A percentile compares a stretch with the other conserved stretches of the same genome.
Conservation (phyloP, 2,888 invertebrate genomes). For the Scaptomyza reducta region DNA sequence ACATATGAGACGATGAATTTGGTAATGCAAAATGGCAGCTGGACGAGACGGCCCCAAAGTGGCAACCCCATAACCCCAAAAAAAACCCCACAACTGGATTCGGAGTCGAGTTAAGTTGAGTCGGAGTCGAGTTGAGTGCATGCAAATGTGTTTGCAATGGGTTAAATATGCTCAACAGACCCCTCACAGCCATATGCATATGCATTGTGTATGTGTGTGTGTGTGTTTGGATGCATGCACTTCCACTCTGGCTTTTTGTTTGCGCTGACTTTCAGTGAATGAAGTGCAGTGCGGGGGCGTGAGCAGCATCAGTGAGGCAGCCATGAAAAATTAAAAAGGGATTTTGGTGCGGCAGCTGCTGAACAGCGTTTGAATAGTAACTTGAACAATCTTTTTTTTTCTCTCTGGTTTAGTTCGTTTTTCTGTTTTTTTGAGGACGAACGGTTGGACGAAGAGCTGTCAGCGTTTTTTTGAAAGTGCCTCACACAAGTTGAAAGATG, state of each 20-base stretch:
- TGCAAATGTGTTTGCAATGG: conserved; percentile 74
- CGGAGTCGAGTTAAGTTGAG: conserved; percentile 13
- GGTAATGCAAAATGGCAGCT: conserved; percentile 49
- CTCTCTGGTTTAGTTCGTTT: neutral
- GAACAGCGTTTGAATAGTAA: conserved; percentile 73
- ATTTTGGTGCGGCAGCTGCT: conserved; percentile 74
- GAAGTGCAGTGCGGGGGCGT: conserved; percentile 26
- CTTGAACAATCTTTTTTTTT: conserved; percentile 65
- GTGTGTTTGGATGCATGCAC: conserved; percentile 3
- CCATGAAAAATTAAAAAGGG: conserved; percentile 78
- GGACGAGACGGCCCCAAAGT: conserved; percentile 24
- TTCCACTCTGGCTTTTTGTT: conserved; percentile 57
- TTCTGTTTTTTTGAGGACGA: conserved; percentile 1
- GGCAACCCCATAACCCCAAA: conserved; percentile 1
- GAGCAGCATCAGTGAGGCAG: conserved; percentile 26
- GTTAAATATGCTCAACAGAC: conserved; percentile 66
- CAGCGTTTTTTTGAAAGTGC: conserved; percentile 54
- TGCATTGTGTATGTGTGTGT: conserved; percentile 49
- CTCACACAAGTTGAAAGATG: conserved; percentile 45
- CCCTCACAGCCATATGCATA: conserved; percentile 52
- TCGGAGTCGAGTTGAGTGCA: conserved; percentile 53
- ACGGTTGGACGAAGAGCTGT: conserved; percentile 11
- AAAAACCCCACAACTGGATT: conserved; percentile 12
- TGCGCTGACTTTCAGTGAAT: conserved; percentile 69
- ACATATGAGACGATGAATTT: conserved; percentile 65